Conservation (phyloP, 2,113 vertebrate species). For the Thalassoma bifasciatum region DNA sequence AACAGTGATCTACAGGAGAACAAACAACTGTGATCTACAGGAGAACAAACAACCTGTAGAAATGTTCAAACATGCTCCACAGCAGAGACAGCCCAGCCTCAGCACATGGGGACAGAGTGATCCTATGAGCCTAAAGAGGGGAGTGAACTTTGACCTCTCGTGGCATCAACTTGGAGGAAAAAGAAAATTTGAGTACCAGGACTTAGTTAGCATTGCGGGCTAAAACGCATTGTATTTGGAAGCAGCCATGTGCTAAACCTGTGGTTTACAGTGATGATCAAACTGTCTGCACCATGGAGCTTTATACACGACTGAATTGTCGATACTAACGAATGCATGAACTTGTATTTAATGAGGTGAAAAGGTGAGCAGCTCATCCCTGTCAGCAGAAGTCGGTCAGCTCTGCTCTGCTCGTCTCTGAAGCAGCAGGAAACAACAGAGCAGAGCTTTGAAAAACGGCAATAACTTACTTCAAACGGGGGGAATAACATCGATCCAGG, state of each 20-base stretch:
- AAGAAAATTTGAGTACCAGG: background rate
- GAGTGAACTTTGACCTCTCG: background rate
- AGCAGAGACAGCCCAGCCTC: background rate
- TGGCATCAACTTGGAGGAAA: background rate
- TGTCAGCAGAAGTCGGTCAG: background rate
- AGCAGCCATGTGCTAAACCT: background rate
- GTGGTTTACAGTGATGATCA: background rate
- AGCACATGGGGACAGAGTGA: no score
- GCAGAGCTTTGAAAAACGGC: background rate
- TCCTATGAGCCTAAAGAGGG: no score
- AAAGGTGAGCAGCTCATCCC: background rate
- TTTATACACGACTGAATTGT: background rate
- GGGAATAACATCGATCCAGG: conserved; percentile 13
- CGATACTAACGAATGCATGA: no score
- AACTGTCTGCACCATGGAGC: background rate
- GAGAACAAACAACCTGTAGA: background rate
- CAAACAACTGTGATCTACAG: no score
- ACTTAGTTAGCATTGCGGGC: conserved; percentile 29
- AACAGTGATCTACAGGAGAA: no score
- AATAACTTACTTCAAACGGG: background rate
- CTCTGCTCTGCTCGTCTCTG: background rate
- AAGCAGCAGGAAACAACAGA: background rate
- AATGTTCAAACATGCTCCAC: background rate
- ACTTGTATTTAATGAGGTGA: background rate
- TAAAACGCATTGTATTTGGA: conserved; percentile 12